A percentile compares a stretch with the other conserved stretches of the same genome.
These are phyloP conservation scores for Hemibagrus wyckioides DNA, from an alignment of 2,113 vertebrate species.

Conservation along the genomic window DNA sequence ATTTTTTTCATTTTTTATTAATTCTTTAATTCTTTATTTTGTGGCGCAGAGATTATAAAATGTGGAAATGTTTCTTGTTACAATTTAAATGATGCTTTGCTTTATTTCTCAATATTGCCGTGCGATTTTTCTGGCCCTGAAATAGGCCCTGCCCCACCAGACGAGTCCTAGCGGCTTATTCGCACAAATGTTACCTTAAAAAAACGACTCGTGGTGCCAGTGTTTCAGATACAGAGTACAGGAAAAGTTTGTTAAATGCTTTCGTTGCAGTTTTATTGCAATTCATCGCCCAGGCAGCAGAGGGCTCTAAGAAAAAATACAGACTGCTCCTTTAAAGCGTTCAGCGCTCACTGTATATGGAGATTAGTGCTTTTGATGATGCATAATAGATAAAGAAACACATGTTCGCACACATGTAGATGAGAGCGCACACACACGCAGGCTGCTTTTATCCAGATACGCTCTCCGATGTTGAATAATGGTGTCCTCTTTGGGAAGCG, in stretches of 20 bases:
- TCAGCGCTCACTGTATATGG: neutral
- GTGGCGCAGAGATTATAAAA: no score
- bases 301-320: constrained; percentile 23
- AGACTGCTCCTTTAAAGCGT: constrained; percentile 5
- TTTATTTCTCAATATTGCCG: neutral
- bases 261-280: constrained; percentile 14
- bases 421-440: constrained; percentile 4
- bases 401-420: constrained; percentile 33
- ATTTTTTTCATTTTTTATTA: no score
- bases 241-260: neutral
- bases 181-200: neutral
- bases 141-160: neutral
- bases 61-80: no score
- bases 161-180: neutral
- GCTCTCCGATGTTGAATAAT: constrained; percentile 55
- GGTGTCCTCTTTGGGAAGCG: constrained; percentile 50
- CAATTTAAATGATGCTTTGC: neutral
- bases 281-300: neutral
- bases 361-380: constrained; percentile 2
- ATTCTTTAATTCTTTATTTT: neutral
- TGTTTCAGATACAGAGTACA: neutral
- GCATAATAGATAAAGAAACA: constrained; percentile 29
- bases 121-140: neutral
- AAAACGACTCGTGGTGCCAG: no score
- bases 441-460: constrained; percentile 26